These are phyloP conservation scores for Speoplatyrhinus poulsoni DNA, from an alignment of 2,113 vertebrate genomes.

Conservation along the genomic window DNA sequence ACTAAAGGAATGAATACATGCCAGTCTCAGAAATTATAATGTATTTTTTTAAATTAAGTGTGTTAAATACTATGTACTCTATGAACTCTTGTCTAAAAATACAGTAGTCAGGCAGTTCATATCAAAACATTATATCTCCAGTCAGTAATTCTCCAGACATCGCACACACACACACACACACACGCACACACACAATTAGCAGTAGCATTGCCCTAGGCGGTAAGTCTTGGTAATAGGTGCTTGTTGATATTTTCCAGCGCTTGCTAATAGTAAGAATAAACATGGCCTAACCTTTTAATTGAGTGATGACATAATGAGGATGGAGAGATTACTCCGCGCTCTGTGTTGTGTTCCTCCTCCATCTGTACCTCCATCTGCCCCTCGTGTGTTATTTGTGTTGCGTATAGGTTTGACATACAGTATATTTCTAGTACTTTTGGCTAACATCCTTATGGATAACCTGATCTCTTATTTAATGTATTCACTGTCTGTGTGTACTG, in stretches of 20 bases:
- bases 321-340: slow-evolving; percentile 59
- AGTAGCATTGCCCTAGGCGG: slow-evolving; percentile 48
- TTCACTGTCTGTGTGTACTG: no score
- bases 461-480: no score
- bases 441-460: no score
- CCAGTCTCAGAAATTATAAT: no score
- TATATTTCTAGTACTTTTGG: no score
- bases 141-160: background rate
- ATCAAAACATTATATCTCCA: no score
- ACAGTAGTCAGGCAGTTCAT: no score
- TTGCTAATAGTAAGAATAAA: slow-evolving; percentile 73
- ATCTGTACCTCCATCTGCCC: slow-evolving; percentile 50
- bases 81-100: no score
- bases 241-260: slow-evolving; percentile 73
- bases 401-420: no score
- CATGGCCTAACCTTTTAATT: slow-evolving; percentile 78
- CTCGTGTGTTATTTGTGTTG: slow-evolving; percentile 1
- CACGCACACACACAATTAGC: slow-evolving; percentile 47
- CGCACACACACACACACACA: slow-evolving; percentile 18
- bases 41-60: no score
- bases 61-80: no score
- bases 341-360: slow-evolving; percentile 37
- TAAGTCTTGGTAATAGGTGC: slow-evolving; percentile 56
- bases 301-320: slow-evolving; percentile 73
- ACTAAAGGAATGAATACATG: no score